Evolutionary conservation across 2,888 invertebrate species (phyloP).

Genomic region (Allacma fusca): DNA sequence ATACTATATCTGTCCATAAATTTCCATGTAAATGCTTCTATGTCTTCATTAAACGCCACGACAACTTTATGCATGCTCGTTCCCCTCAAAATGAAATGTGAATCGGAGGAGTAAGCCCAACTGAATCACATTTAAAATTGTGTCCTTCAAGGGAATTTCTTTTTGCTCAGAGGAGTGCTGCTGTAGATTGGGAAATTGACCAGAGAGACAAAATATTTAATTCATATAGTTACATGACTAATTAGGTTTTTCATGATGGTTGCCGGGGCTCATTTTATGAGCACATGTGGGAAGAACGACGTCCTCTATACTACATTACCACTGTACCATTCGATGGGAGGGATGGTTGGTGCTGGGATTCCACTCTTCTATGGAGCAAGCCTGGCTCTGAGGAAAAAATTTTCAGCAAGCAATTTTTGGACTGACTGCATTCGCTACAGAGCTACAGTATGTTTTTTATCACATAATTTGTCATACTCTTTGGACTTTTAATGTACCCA

Average conservation of each 20-base stretch:
- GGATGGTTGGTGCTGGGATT: conserved; percentile 67
- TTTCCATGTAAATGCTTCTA: too few species aligned
- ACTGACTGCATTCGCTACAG: conserved; percentile 68
- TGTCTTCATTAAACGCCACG: too few species aligned
- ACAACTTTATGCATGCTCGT: too few species aligned
- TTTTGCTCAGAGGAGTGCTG: too few species aligned
- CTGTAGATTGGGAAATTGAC: too few species aligned
- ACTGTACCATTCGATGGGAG: conserved; percentile 67
- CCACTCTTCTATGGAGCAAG: conserved; percentile 65
- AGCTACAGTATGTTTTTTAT: conserved; percentile 69
- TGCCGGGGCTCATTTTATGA: conserved; percentile 64
- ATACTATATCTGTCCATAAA: too few species aligned
- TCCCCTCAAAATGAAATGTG: too few species aligned
- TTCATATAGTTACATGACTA: conserved; percentile 19
- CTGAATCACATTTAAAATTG: too few species aligned
- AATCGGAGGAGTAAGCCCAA: too few species aligned
- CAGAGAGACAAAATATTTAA: conserved; percentile 31
- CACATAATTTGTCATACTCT: too few species aligned
- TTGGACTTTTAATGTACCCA: not conserved
- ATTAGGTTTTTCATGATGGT: conserved; percentile 43
- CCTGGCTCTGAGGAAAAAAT: conserved; percentile 68
- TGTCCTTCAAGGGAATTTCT: too few species aligned
- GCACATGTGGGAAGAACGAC: conserved; percentile 75
- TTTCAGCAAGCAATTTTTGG: conserved; percentile 70
- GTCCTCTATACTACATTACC: conserved; percentile 69